Conservation (phyloP, 2,113 vertebrate genomes). For the Phocoena sinus region DNA sequence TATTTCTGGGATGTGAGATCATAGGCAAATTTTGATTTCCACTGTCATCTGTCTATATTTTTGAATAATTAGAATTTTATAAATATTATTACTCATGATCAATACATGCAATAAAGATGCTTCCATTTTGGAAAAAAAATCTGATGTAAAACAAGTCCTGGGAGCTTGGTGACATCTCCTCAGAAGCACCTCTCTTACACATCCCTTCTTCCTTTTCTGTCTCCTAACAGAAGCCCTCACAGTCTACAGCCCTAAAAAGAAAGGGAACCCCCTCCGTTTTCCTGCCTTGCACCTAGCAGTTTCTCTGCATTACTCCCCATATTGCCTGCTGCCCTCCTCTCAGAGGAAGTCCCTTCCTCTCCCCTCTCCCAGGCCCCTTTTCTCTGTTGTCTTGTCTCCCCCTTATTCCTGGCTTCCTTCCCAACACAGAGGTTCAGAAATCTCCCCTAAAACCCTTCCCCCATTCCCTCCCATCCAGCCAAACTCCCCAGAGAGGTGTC, state of each 20-base stretch:
- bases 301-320: neutral
- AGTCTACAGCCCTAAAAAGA: neutral
- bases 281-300: neutral
- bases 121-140: neutral
- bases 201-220: neutral
- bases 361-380: neutral
- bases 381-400: neutral
- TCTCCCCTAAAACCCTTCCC: neutral
- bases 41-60: neutral
- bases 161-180: neutral
- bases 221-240: neutral
- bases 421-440: neutral
- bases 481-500: neutral
- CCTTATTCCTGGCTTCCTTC: neutral
- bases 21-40: neutral
- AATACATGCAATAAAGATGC: neutral
- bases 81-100: neutral
- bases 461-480: neutral
- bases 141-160: neutral
- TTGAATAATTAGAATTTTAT: neutral
- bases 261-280: neutral
- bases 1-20: neutral
- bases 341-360: neutral
- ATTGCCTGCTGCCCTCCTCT: neutral
- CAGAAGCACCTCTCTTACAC: neutral